Conservation (phyloP, 2,888 invertebrate species). For the Brenthis daphne region DNA sequence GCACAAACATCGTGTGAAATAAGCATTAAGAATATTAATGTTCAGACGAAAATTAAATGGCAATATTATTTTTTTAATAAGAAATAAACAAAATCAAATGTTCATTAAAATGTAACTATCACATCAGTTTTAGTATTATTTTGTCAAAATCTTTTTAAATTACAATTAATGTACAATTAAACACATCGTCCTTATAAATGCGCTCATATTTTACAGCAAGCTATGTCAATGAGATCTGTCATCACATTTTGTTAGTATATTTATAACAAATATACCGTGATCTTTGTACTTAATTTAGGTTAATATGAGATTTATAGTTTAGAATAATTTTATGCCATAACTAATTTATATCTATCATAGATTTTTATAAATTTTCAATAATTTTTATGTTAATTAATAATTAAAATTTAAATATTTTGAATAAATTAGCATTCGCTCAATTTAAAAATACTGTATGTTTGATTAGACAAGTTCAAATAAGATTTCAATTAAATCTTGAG, state of each 20-base stretch:
- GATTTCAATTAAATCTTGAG: conserved; percentile 6
- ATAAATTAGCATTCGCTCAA: conserved; percentile 68
- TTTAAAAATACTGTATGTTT: conserved; percentile 57
- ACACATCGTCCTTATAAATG: conserved; percentile 1
- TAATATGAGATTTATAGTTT: conserved; percentile 66
- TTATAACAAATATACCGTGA: conserved; percentile 52
- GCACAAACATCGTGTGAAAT: conserved; percentile 17
- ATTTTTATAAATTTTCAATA: conserved; percentile 63
- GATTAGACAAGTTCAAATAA: conserved; percentile 29
- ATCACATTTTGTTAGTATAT: conserved; percentile 49
- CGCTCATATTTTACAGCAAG: not conserved
- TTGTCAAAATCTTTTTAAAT: conserved; percentile 4
- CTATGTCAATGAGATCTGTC: conserved; percentile 49
- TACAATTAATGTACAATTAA: not conserved
- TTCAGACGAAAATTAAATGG: not conserved
- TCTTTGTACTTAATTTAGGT: conserved; percentile 74
- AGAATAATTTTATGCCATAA: conserved; percentile 78
- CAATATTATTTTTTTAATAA: not conserved
- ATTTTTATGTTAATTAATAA: conserved; percentile 50
- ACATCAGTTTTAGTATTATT: not conserved
- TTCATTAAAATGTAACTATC: not conserved
- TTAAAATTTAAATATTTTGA: conserved; percentile 53
- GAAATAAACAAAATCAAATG: not conserved
- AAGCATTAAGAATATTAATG: not conserved
- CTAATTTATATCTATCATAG: conserved; percentile 74